These are phyloP conservation scores for Anneissia japonica DNA, from an alignment of 35 echinoderm and acorn worm species.

Conservation along the genomic window DNA sequence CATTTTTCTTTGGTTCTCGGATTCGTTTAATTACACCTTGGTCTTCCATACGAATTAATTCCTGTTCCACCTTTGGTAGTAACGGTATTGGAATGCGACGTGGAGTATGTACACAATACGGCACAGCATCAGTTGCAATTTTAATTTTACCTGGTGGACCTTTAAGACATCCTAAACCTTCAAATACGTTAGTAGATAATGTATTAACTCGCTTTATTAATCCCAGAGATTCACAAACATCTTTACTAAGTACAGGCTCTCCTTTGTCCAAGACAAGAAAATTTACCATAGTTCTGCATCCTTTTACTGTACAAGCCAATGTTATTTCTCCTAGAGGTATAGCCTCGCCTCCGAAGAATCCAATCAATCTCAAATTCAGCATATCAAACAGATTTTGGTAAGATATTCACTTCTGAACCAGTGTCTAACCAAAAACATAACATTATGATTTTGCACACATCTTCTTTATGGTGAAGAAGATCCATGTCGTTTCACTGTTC, in stretches of 20 bases:
- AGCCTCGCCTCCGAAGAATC: constrained; percentile 17
- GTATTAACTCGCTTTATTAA: not conserved
- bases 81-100: not conserved
- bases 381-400: not conserved
- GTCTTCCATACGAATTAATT: not conserved
- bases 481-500: not conserved
- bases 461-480: not conserved
- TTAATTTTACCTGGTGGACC: not conserved
- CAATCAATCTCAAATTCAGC: not conserved
- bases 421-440: constrained; percentile 14
- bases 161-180: too few species aligned
- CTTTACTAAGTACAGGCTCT: not conserved
- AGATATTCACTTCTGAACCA: constrained; percentile 17
- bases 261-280: not conserved
- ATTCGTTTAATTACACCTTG: constrained; percentile 10
- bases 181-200: too few species aligned
- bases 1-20: not conserved
- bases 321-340: not conserved
- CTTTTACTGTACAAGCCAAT: constrained; percentile 5
- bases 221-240: not conserved
- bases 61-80: not conserved
- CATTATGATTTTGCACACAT: not conserved
- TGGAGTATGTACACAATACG: not conserved
- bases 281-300: not conserved
- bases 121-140: not conserved